A percentile compares a stretch with the other conserved stretches of the same genome.
phyloP scores from a whole-genome alignment of 2,888 invertebrate species.

The Sussaba pulchella region DNA sequence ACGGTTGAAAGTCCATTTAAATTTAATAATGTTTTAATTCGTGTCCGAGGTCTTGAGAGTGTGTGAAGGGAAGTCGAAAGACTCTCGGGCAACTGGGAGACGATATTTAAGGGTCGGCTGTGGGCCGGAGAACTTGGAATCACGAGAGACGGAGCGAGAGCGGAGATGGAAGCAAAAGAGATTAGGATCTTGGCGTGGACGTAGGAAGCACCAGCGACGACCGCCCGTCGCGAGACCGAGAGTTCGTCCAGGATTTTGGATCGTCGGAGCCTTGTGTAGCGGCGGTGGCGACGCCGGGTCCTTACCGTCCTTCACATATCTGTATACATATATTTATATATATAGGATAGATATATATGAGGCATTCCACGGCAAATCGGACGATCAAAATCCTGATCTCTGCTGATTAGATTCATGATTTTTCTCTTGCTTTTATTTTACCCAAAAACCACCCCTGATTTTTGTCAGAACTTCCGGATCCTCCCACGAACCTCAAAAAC shows the following conservation, averaged over 20 bases:
- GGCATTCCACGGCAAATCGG: too few species aligned
- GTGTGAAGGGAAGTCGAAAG: background rate
- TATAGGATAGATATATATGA: too few species aligned
- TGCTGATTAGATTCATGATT: too few species aligned
- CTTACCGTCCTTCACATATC: slow-evolving; percentile 32
- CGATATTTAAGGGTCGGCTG: slow-evolving; percentile 20
- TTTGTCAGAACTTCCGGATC: too few species aligned
- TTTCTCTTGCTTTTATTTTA: too few species aligned
- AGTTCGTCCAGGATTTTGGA: slow-evolving; percentile 62
- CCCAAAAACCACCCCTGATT: too few species aligned
- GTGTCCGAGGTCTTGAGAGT: slow-evolving; percentile 4
- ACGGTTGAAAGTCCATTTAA: background rate
- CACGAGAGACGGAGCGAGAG: slow-evolving; percentile 7
- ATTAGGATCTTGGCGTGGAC: slow-evolving; percentile 62
- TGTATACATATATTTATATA: slow-evolving; percentile 8
- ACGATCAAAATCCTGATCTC: too few species aligned
- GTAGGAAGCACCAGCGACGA: slow-evolving; percentile 46
- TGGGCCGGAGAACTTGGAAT: background rate
- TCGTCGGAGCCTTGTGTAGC: slow-evolving; percentile 33
- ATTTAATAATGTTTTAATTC: slow-evolving; percentile 46
- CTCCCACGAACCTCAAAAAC: too few species aligned
- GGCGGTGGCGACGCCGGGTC: slow-evolving; percentile 33
- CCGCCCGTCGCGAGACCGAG: slow-evolving; percentile 66
- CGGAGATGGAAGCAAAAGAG: slow-evolving; percentile 44
- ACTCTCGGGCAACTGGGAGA: slow-evolving; percentile 38